Base-by-base conservation (phyloP, 92 coral and sea anemone species). In the Siderastrea radians region DNA sequence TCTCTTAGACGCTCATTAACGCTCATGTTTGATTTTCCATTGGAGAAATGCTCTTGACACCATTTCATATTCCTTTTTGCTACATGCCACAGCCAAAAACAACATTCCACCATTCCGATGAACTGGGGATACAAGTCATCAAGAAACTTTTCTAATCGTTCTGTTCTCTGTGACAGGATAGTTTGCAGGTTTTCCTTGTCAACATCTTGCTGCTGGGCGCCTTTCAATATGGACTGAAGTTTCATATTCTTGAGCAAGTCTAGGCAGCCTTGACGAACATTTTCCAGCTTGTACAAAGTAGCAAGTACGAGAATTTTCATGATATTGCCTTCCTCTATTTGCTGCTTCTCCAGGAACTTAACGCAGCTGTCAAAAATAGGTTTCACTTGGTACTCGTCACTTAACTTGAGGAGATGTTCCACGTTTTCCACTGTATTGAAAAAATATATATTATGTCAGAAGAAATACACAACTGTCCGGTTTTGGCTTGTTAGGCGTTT, bases 371-470 rank as follows among this genome's bases (percentile, higher is more conserved):
- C 54, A 54, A 86, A 75, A 3, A 86, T n/a, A 13, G 64, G 63
- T 49, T 86, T 78, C 84, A 70, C 60, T 14, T 76, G 89, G 58
- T 86, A 86, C 49, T 86, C 84, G 46, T 86, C 84, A 48, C 83
- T 82, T 17, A 74, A 63, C 67, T 65, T 66, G 26, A 85, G 38
- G 38, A 26, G 38, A 26, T 26, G 38, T 26, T 26, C 38, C 38
- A 26, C 38, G 38, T 26, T 26, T 26, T 26, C 38, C 38, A 26
- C 38, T 26, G 38, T 26, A 26, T 26, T 26, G 38, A 26, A 26
- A 26, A 26, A 26, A 26, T 26, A 26, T 26, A 26, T 26, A 26
- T 26, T 26, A 26, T 26, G 38, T 26, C 0, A 26, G 38, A 26
- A 26, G 38, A 26, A 26, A 26, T 26, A 0, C 38, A 26, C 38